phyloP scores from a whole-genome alignment of 2,113 vertebrate species.

The Scartelaos histophorus region DNA sequence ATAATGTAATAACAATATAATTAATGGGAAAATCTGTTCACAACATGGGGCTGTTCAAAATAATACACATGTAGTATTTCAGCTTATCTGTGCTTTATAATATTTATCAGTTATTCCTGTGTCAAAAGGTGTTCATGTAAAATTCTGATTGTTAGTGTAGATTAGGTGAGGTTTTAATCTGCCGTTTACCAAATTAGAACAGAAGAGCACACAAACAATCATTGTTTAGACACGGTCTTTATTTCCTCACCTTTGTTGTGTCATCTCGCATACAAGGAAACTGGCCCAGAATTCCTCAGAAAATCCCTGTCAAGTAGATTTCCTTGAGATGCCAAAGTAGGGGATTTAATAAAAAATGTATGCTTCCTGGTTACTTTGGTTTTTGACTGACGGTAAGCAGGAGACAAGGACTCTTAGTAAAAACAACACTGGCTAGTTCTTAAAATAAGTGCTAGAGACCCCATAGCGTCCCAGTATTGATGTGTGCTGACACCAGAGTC shows the following conservation, averaged over 20 bases:
- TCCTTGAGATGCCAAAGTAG: slow-evolving; percentile 44
- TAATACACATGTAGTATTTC: slow-evolving; percentile 37
- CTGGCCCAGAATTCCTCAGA: slow-evolving; percentile 46
- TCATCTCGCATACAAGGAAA: slow-evolving; percentile 18
- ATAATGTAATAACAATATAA: slow-evolving; percentile 28
- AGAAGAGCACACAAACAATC: neutral
- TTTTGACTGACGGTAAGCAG: neutral
- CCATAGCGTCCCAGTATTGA: slow-evolving; percentile 61
- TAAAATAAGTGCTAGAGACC: slow-evolving; percentile 48
- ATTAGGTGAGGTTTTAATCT: slow-evolving; percentile 18
- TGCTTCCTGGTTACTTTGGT: slow-evolving; percentile 14
- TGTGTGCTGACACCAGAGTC: slow-evolving; percentile 75
- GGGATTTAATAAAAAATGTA: slow-evolving; percentile 34
- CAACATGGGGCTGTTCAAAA: slow-evolving; percentile 33
- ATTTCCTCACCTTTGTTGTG: slow-evolving; percentile 37
- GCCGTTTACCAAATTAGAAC: neutral
- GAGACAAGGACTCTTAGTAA: neutral
- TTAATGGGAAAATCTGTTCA: slow-evolving; percentile 45
- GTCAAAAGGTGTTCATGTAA: slow-evolving; percentile 29
- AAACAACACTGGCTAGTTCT: slow-evolving; percentile 14
- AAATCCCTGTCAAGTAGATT: slow-evolving; percentile 39
- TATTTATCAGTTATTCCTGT: slow-evolving; percentile 24
- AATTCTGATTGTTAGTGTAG: slow-evolving; percentile 26
- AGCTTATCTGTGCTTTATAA: slow-evolving; percentile 26
- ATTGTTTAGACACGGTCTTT: neutral